Evolutionary conservation across 1,140 invertebrate genomes (phyloP), one percentile per base, ranked within the genome.

Genomic region (Anastrepha ludens): DNA sequence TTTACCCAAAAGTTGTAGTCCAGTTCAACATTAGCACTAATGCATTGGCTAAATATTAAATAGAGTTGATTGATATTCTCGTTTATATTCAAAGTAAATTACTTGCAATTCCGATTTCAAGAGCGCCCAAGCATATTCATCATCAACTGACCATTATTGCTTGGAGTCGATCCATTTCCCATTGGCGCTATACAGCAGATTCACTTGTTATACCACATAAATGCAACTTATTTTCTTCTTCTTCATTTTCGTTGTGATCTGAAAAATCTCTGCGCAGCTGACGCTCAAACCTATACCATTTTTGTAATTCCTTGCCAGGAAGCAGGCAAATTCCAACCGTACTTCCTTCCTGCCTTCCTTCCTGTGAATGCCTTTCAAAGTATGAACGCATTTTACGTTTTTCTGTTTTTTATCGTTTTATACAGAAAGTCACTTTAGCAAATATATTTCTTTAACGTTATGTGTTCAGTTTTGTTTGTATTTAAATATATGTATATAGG

Each of bases 1-100:
- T 81, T 81, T 81, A 81, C 74, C 74, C 74, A 81, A 81, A 81
- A 81, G 74, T 81, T 81, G 74, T 81, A 81, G 74, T 55, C 74
- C 74, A 81, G 47, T 47, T 20, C 50, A 55, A 3, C n/a, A 81
- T 81, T 62, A 62, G 47, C 44, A n/a, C 44, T 5, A 20, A 20
- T 20, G 47, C 29, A 8, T 8, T 39, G 20, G 29, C 29, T 67
- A 9, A 8, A 7, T 67, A 20, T 39, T 62, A 39, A 29, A 29
- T 39, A 65, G 20, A 9, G 29, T 29, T 29, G 29, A 29, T 29
- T 29, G 29, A 29, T 29, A 29, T 41, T 74, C 17, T 74, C 64
- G 64, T 65, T 4, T 20, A 6, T 29, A 65, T 20, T 65, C 5
- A 6, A 47, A n/a, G 60, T 15, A 74, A 74, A 74, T 17, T 44